Conservation (phyloP, 2,113 vertebrate genomes). For the Peromyscus polionotus region DNA sequence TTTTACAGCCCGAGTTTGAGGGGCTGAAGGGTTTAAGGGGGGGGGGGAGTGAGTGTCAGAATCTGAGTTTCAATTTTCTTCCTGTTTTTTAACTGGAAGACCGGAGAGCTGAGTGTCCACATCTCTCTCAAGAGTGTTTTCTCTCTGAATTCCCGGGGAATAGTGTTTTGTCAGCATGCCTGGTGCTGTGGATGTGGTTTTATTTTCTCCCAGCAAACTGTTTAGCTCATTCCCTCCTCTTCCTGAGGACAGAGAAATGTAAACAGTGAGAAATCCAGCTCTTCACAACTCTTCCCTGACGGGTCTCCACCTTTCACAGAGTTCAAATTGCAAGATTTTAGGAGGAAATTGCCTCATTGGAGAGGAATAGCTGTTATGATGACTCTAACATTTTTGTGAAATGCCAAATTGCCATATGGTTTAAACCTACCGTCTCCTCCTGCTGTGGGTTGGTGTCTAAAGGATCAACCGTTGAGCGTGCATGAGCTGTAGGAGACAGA, state of each 20-base stretch:
- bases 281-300: background rate
- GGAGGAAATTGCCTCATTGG: conserved; percentile 41
- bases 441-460: background rate
- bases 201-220: conserved; percentile 43
- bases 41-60: too few species aligned
- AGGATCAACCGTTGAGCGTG: background rate
- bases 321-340: conserved; percentile 45
- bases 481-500: background rate
- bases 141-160: conserved; percentile 40
- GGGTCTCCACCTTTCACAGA: background rate
- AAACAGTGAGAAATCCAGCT: background rate
- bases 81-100: conserved; percentile 55
- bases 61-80: conserved; percentile 55
- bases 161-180: conserved; percentile 28
- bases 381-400: conserved; percentile 39
- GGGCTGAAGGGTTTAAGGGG: conserved; percentile 48
- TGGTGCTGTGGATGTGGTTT: conserved; percentile 31
- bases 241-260: conserved; percentile 9
- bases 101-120: background rate
- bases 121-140: conserved; percentile 13
- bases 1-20: conserved; percentile 41
- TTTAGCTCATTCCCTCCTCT: conserved; percentile 34
- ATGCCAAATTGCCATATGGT: background rate
- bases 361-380: background rate
- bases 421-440: background rate